A percentile compares a stretch with the other conserved stretches of the same genome.
Conservation (phyloP, 2,797 vertebrate genomes). For the Esox masquinongy region DNA sequence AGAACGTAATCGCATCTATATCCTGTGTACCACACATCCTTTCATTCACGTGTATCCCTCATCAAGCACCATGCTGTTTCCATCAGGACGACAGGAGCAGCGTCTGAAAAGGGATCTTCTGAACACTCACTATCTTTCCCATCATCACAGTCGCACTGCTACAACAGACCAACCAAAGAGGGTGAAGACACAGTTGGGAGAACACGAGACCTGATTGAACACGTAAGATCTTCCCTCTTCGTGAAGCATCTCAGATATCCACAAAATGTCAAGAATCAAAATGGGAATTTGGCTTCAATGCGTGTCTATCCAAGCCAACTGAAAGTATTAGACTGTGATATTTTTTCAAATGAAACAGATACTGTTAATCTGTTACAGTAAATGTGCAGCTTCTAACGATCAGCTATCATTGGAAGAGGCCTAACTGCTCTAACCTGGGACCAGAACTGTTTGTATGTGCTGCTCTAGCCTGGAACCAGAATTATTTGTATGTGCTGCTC, state of each 20-base stretch:
- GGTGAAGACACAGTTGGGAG: not conserved
- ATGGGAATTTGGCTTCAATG: not conserved
- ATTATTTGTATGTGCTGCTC: not conserved
- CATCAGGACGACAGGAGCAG: not conserved
- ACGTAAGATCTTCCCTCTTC: not conserved
- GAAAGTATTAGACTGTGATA: not conserved
- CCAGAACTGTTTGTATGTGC: not conserved
- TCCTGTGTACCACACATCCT: conserved; percentile 5
- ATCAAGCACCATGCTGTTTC: conserved; percentile 5
- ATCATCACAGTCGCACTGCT: not conserved
- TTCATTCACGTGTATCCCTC: conserved; percentile 9
- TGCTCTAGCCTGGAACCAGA: not conserved
- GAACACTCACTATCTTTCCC: not conserved
- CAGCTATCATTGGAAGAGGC: not conserved
- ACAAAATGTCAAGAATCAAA: not conserved
- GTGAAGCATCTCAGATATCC: not conserved
- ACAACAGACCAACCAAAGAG: not conserved
- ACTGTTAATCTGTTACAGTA: conserved; percentile 1
- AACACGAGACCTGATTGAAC: not conserved
- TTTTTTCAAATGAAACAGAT: conserved; percentile 6
- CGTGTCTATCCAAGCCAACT: not conserved
- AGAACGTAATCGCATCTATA: conserved; percentile 19
- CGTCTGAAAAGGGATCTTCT: not conserved
- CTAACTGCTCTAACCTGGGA: not conserved
- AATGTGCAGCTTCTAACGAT: not conserved